Conservation (phyloP, 2,797 vertebrate species). For the Poecilia wingei region DNA sequence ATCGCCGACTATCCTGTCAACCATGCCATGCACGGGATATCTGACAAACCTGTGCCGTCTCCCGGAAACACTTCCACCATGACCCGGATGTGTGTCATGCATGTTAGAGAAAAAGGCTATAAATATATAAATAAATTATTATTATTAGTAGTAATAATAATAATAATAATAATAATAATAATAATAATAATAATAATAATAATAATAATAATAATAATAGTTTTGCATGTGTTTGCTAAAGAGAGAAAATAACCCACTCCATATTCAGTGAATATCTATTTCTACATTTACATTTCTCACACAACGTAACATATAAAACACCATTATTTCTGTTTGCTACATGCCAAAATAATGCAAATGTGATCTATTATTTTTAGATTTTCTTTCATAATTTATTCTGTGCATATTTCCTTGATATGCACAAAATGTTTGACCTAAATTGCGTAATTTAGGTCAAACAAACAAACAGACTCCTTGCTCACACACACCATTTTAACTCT, state of each 20-base stretch:
- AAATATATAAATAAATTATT: not conserved
- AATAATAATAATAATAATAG: not conserved
- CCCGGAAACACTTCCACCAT: constrained; percentile 67
- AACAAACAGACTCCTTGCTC: not conserved
- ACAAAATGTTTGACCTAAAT: not conserved
- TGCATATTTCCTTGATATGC: not conserved
- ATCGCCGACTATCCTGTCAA: constrained; percentile 55
- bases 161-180: too few relatives aligned
- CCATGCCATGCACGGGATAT: constrained; percentile 74
- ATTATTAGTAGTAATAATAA: too few relatives aligned
- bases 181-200: not conserved
- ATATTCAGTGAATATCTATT: not conserved
- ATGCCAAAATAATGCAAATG: not conserved
- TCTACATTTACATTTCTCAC: not conserved
- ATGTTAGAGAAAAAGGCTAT: not conserved
- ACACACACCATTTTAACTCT: not conserved
- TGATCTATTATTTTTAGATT: not conserved
- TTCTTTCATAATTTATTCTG: not conserved
- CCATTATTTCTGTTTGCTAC: not conserved
- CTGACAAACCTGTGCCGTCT: constrained; percentile 73
- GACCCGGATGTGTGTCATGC: constrained; percentile 55
- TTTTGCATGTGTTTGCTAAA: not conserved
- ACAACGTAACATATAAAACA: not conserved
- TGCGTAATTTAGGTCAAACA: not conserved
- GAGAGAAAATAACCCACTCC: too few relatives aligned